Base-by-base conservation (phyloP, 2,113 vertebrate genomes). In the Burhinus oedicnemus region DNA sequence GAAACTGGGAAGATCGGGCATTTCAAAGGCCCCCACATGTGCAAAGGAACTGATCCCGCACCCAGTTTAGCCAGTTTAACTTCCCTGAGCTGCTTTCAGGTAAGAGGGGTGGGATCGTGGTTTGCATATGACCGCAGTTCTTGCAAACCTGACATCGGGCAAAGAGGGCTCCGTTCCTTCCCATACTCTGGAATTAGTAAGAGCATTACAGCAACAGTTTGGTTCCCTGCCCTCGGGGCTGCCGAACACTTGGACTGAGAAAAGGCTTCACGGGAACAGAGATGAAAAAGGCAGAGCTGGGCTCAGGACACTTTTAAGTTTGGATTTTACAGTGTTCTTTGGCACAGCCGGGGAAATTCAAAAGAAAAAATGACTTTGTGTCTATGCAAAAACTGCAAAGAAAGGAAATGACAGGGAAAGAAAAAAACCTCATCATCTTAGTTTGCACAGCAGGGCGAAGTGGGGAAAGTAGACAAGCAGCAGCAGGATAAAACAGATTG, bases 401-500 rank as follows among this genome's bases (percentile, higher is more conserved):
- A 51, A 64, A 22, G 17, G 61, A 83, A 68, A 78, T 42, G 9
- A 1, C 1, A 3, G 0, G 3, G 47, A 9, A 71, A 42, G 62
- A 42, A 29, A 30, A 61, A 44, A 44, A 44, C 44, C 5, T 21
- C 34, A 30, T 32, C 7, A 3, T 11, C 47, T 34, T 15, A 1
- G 19, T 18, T 34, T 52, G 44, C 34, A 8, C 45, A 27, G 64
- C 34, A 11, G 54, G 47, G 18, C 25, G 2, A 25, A 25, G 55
- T 1, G 14, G 68, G 70, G 62, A 32, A n/a, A 52, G 82, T 0
- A 27, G 47, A 12, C 4, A 54, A 64, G 60, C 9, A 45, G 68
- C 54, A 7, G 2, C 36, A 9, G 61, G 65, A 29, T 17, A 6
- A 29, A 71, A 3, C 18, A 34, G 58, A 51, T 2, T 1, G 15